Evolutionary conservation across 2,797 vertebrate genomes (phyloP).

Genomic region (Lagocephalus sceleratus): DNA sequence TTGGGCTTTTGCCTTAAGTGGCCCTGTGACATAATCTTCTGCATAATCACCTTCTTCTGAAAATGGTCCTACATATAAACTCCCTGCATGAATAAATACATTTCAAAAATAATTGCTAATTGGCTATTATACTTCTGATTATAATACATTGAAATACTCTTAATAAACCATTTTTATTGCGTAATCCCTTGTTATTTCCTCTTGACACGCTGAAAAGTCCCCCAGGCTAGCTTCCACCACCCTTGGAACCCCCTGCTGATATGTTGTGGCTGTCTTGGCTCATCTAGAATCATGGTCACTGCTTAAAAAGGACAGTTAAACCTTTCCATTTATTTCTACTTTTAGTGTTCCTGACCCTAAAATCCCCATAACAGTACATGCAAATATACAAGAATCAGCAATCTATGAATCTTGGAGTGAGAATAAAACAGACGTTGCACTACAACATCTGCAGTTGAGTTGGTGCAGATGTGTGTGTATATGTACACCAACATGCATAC

Average conservation of each 20-base stretch:
- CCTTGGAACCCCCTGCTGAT: slow-evolving; percentile 34
- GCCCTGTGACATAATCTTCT: slow-evolving; percentile 54
- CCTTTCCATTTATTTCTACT: slow-evolving; percentile 70
- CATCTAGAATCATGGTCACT: slow-evolving; percentile 47
- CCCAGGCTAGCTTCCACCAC: slow-evolving; percentile 13
- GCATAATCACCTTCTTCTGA: slow-evolving; percentile 52
- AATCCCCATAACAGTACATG: slow-evolving; percentile 45
- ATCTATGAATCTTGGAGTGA: slow-evolving; percentile 27
- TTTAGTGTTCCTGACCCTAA: slow-evolving; percentile 60
- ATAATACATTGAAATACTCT: slow-evolving; percentile 12
- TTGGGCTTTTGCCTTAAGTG: slow-evolving; percentile 34
- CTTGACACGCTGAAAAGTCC: slow-evolving; percentile 1
- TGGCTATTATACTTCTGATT: slow-evolving; percentile 78
- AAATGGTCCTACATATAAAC: slow-evolving; percentile 64
- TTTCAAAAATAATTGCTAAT: slow-evolving; percentile 52
- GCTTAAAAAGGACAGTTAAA: slow-evolving; percentile 51
- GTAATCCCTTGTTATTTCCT: too few relatives aligned
- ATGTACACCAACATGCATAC: slow-evolving; percentile 10
- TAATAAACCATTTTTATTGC: too few relatives aligned
- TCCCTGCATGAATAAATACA: slow-evolving; percentile 55
- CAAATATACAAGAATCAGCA: slow-evolving; percentile 31
- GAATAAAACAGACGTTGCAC: slow-evolving; percentile 14
- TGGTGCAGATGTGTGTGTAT: slow-evolving; percentile 14
- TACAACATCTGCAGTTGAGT: too few relatives aligned
- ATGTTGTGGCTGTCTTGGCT: slow-evolving; percentile 37